phyloP scores from a whole-genome alignment of 2,888 invertebrate genomes.

The Nomada flava region DNA sequence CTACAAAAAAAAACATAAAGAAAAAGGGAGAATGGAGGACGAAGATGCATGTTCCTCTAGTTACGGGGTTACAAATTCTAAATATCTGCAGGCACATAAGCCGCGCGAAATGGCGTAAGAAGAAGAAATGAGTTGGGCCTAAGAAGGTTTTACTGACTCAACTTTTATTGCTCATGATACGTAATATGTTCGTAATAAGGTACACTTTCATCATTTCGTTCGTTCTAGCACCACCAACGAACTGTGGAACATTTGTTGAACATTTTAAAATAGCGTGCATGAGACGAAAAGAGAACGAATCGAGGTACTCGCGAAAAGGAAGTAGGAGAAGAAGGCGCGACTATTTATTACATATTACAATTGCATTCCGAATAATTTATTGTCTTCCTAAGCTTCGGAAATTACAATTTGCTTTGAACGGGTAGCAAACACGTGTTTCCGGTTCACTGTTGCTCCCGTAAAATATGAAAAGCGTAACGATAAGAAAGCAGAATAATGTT shows the following conservation, averaged over 20 bases:
- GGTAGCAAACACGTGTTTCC: slow-evolving; percentile 27
- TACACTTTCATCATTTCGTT: slow-evolving; percentile 73
- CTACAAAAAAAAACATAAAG: slow-evolving; percentile 40
- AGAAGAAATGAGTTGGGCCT: slow-evolving; percentile 65
- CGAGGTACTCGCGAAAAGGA: background rate
- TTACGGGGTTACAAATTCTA: slow-evolving; percentile 78
- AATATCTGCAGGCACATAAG: slow-evolving; percentile 78
- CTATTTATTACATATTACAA: slow-evolving; percentile 61
- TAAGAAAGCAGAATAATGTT: background rate
- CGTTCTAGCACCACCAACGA: slow-evolving; percentile 69
- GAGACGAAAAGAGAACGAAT: slow-evolving; percentile 14
- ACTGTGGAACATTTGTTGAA: too few relatives aligned
- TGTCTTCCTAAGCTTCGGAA: slow-evolving; percentile 76
- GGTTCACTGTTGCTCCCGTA: slow-evolving; percentile 40
- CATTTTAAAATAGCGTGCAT: slow-evolving; percentile 32
- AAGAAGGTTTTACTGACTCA: slow-evolving; percentile 74
- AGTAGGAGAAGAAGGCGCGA: slow-evolving; percentile 27
- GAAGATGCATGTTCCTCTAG: slow-evolving; percentile 69
- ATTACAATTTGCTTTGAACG: slow-evolving; percentile 63
- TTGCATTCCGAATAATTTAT: slow-evolving; percentile 74
- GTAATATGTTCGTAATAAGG: slow-evolving; percentile 80
- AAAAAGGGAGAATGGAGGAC: slow-evolving; percentile 43
- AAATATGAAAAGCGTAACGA: slow-evolving; percentile 13
- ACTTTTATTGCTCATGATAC: slow-evolving; percentile 81
- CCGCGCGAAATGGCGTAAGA: background rate